These are phyloP conservation scores for Mugil cephalus DNA, from an alignment of 2,113 vertebrate genomes.

Conservation along the genomic window DNA sequence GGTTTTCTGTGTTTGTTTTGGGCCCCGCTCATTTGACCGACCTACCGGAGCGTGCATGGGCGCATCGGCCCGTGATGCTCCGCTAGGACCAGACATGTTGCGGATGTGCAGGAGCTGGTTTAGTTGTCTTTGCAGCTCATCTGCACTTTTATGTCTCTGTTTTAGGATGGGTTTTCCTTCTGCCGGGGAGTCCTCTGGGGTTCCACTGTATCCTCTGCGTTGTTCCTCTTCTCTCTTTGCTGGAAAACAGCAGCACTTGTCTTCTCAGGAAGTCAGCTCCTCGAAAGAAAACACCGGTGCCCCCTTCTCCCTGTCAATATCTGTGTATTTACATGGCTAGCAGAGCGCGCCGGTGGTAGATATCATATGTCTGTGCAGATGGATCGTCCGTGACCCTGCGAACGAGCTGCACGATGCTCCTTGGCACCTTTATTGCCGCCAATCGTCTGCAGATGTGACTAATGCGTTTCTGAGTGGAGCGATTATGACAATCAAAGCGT, in stretches of 20 bases:
- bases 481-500: slow-evolving; percentile 77
- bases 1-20: slow-evolving; percentile 43
- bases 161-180: slow-evolving; percentile 77
- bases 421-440: slow-evolving; percentile 70
- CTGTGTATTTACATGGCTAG: slow-evolving; percentile 65
- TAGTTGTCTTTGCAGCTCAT: slow-evolving; percentile 57
- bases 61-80: slow-evolving; percentile 45
- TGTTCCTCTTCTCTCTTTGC: slow-evolving; percentile 51
- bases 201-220: slow-evolving; percentile 50
- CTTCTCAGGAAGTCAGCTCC: slow-evolving; percentile 31
- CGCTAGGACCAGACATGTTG: slow-evolving; percentile 36
- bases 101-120: slow-evolving; percentile 42
- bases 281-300: slow-evolving; percentile 58
- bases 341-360: slow-evolving; percentile 49
- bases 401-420: slow-evolving; percentile 56
- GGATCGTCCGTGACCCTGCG: slow-evolving; percentile 59
- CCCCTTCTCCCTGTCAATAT: slow-evolving; percentile 40
- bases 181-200: slow-evolving; percentile 68
- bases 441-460: slow-evolving; percentile 68
- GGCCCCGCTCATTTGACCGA: slow-evolving; percentile 2
- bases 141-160: slow-evolving; percentile 69
- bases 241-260: slow-evolving; percentile 61
- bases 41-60: slow-evolving; percentile 48
- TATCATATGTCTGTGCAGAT: slow-evolving; percentile 63
- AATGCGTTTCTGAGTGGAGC: slow-evolving; percentile 72